Base-by-base conservation (phyloP, 2,113 vertebrate species). In the Anguilla rostrata region DNA sequence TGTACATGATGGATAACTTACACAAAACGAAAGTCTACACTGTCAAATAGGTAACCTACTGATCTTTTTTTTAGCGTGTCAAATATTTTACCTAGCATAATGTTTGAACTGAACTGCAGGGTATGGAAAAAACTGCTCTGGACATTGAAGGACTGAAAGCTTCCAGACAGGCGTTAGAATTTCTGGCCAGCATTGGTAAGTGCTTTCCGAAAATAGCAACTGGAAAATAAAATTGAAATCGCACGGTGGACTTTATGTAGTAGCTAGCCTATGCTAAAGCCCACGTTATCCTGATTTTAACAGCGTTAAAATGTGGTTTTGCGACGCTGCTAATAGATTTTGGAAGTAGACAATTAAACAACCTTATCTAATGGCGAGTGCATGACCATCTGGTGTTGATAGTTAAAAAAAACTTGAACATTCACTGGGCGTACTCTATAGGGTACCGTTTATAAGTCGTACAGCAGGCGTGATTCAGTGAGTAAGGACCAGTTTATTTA, bases 171-270 rank as follows among this genome's bases (percentile, higher is more conserved):
- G 96, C 95, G 0, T 1, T 93, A 71, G 22, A 91, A 0, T 96
- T 96, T 90, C 81, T 96, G 85, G 87, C 90, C 46, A 91, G 57
- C 78, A 90, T 95, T 8, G 91, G 96, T 96, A 86, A 93, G 95
- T 94, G 26, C 71, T n/a, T 63, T 26, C 46, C 5, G 20, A 41
- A 12, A 29, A 39, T 5, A 71, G 43, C 43, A 6, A 18, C 16
- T 39, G 4, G 0, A 56, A 34, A 34, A 46, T 39, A 20, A 82
- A 22, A 57, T 29, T 0, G 81, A 26, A 29, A 2, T 81, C 18
- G 0, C 18, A n/a, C 34, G 34, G 14, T 39, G 57, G 15, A 60
- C 57, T 60, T 15, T 4, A 5, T 6, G 43, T 46, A 46, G 43
- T 34, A 34, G 34, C 34, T 34, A 34, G 34, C 49, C 49, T 53